phyloP scores from a whole-genome alignment of 2,113 vertebrate species.

The Lynx canadensis region DNA sequence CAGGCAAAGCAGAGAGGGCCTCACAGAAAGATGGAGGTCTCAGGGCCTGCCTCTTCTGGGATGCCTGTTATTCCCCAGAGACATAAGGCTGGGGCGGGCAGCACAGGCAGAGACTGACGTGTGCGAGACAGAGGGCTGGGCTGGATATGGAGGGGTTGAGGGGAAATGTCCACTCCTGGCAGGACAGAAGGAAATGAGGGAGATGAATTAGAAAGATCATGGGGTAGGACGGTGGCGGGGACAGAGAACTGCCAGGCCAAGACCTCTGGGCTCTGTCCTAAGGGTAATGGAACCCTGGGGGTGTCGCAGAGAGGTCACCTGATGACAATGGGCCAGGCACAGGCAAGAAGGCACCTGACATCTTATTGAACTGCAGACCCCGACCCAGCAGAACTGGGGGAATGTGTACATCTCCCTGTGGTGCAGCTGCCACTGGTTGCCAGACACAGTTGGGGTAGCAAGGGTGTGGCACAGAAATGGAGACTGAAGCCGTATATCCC shows the following conservation, averaged over 20 bases:
- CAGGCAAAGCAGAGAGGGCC: not conserved
- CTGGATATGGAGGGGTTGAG: not conserved
- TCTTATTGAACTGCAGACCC: not conserved
- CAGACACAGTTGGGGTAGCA: not conserved
- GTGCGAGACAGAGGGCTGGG: too few species aligned
- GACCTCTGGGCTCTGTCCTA: not conserved
- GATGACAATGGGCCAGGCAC: too few species aligned
- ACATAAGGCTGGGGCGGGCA: not conserved
- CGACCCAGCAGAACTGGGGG: accelerated
- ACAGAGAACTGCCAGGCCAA: not conserved
- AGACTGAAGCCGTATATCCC: accelerated
- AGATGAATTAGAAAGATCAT: not conserved
- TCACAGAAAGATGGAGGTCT: not conserved
- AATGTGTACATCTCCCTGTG: accelerated
- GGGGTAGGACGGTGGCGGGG: not conserved
- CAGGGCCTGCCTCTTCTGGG: not conserved
- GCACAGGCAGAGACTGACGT: accelerated
- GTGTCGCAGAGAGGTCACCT: not conserved
- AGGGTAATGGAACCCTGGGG: not conserved
- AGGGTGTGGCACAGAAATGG: not conserved
- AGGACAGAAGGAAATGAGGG: not conserved
- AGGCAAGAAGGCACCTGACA: not conserved
- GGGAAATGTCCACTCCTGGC: not conserved
- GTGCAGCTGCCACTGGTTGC: not conserved
- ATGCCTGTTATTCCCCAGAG: not conserved